Evolutionary conservation across 2,113 vertebrate species (phyloP).

Genomic region (Phylloscopus whistleri): DNA sequence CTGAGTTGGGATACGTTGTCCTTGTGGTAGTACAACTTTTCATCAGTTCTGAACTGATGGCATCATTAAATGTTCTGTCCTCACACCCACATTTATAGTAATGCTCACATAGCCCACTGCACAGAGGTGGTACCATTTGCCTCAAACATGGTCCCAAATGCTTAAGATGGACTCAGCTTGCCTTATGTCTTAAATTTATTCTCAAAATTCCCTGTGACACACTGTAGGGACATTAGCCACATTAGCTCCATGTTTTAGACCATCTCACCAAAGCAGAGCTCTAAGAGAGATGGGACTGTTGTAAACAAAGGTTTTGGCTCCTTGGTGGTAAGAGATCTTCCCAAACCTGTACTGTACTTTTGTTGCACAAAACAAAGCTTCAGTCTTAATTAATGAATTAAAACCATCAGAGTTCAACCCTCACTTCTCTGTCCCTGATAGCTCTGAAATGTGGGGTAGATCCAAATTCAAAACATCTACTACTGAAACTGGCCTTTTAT

Average conservation of each 20-base stretch:
- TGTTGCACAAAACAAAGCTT: not conserved
- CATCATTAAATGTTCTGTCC: not conserved
- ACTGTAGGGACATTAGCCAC: too few species aligned
- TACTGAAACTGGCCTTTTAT: not conserved
- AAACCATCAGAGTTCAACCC: not conserved
- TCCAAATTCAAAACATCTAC: not conserved
- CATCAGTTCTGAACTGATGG: not conserved
- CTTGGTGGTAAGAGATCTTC: not conserved
- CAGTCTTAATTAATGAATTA: rapidly evolving
- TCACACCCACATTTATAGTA: not conserved
- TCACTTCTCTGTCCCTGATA: not conserved
- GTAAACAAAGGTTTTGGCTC: not conserved
- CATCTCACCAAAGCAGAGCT: not conserved
- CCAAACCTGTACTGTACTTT: not conserved
- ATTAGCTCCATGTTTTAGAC: not conserved
- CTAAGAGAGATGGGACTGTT: not conserved
- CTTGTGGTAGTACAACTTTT: not conserved
- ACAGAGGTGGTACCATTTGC: not conserved
- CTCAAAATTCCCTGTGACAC: not conserved
- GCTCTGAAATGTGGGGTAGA: not conserved
- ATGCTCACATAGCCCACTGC: not conserved
- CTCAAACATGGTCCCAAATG: not conserved
- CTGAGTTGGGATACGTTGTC: not conserved
- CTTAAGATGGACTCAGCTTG: not conserved
- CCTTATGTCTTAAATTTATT: not conserved